Percentiles rank a stretch among this genome's conserved stretches.
Conservation (phyloP, 1,140 invertebrate genomes). For the Ostrea denselamellosa region DNA sequence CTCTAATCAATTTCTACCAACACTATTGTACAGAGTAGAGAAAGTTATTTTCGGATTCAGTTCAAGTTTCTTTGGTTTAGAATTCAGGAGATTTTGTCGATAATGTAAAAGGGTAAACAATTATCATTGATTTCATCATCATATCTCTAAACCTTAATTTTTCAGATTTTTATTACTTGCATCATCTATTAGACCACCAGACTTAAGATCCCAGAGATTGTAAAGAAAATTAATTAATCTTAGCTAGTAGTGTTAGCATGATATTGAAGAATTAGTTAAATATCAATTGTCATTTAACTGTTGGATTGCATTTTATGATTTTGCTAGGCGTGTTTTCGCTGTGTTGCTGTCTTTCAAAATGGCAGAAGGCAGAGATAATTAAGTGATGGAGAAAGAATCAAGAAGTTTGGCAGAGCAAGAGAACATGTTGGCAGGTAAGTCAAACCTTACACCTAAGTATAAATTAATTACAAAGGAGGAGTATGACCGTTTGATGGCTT, state of each 20-base stretch:
- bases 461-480: conserved; percentile 30
- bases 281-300: background rate
- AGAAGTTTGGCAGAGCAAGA: too few species aligned
- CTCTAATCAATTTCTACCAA: background rate
- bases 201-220: background rate
- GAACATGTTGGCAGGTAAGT: background rate
- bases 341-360: background rate
- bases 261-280: too few species aligned
- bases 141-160: background rate
- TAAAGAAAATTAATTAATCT: background rate
- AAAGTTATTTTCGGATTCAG: background rate
- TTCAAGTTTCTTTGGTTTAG: background rate
- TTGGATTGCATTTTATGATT: background rate
- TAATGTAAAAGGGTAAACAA: background rate
- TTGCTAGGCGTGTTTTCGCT: background rate
- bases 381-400: background rate
- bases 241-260: too few species aligned
- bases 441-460: background rate
- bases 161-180: background rate
- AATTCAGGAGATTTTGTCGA: background rate
- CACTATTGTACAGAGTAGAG: background rate
- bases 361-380: background rate
- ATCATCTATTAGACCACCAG: background rate
- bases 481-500: background rate
- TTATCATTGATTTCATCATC: background rate